phyloP scores from a whole-genome alignment of 2,888 invertebrate species.

The Limnephilus rhombicus region DNA sequence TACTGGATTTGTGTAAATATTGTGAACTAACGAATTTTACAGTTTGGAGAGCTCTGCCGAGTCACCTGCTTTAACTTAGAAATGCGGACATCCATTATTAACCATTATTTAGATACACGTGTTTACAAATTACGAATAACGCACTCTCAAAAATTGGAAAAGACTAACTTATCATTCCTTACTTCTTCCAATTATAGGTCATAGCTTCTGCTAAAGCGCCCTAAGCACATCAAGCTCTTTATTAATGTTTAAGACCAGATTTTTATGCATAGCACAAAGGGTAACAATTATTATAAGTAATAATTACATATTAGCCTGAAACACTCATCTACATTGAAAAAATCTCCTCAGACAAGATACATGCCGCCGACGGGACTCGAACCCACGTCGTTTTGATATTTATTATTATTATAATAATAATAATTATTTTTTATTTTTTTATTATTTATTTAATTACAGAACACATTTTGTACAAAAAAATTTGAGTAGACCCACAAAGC shows the following conservation, averaged over 20 bases:
- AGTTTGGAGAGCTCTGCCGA: not conserved
- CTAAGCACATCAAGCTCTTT: not conserved
- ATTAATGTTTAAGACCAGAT: not conserved
- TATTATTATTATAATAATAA: no score
- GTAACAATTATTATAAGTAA: no score
- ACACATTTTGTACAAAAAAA: no score
- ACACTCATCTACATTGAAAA: no score
- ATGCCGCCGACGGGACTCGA: no score
- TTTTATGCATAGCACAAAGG: no score
- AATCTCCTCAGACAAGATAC: no score
- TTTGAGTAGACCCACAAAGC: no score
- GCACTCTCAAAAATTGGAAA: not conserved
- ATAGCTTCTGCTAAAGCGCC: not conserved
- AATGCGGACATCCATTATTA: constrained; percentile 15
- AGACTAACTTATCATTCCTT: not conserved
- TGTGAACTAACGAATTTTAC: not conserved
- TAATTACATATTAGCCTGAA: no score
- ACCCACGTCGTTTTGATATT: no score
- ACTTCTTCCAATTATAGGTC: not conserved
- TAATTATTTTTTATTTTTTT: no score
- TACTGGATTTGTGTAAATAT: not conserved
- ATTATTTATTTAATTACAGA: no score
- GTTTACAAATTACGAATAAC: not conserved
- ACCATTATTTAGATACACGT: constrained; percentile 13
- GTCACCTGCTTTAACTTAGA: not conserved